Conservation (phyloP, 2,797 vertebrate genomes). For the Pseudochirops cupreus region DNA sequence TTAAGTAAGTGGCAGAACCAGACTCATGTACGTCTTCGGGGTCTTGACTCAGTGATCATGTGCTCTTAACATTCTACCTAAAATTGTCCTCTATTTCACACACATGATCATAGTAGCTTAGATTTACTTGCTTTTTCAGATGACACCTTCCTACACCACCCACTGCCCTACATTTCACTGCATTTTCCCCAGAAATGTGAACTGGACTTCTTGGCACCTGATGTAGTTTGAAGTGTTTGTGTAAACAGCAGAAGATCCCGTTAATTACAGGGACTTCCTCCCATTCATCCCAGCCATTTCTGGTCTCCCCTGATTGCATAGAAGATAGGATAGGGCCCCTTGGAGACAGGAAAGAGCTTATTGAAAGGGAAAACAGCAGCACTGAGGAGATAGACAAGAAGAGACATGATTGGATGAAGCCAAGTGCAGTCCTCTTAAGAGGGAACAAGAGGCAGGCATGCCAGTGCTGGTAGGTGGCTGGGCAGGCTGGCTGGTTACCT, state of each 20-base stretch:
- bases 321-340: constrained; percentile 75
- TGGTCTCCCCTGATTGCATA: constrained; percentile 79
- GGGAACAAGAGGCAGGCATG: not conserved
- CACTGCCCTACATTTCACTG: constrained; percentile 58
- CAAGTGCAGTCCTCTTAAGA: not conserved
- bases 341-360: constrained; percentile 84
- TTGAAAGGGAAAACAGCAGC: constrained; percentile 73
- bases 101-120: not conserved
- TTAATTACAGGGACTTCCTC: constrained; percentile 88
- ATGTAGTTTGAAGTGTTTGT: constrained; percentile 81
- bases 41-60: not conserved
- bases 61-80: not conserved
- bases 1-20: not conserved
- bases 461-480: not conserved
- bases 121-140: not conserved
- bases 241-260: constrained; percentile 84
- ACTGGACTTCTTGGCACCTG: constrained; percentile 77
- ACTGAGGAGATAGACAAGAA: constrained; percentile 45
- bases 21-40: not conserved
- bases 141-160: not conserved
- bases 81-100: not conserved
- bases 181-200: constrained; percentile 66
- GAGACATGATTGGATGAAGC: accelerated
- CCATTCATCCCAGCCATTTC: constrained; percentile 84
- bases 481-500: not conserved